Conservation (phyloP, 2,113 vertebrate genomes). For the Datnioides undecimradiatus region DNA sequence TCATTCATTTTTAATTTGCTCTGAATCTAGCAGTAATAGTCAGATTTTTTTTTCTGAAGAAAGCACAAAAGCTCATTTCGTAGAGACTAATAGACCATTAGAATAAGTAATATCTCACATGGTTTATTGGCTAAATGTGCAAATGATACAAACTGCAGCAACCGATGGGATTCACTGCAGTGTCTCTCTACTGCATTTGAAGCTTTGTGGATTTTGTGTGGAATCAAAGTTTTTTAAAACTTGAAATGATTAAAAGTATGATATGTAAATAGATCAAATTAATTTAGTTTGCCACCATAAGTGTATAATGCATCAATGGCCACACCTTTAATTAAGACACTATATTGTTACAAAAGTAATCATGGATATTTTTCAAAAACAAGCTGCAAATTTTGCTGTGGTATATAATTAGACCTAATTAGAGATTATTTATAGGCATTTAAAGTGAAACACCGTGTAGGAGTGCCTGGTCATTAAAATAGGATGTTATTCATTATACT, state of each 20-base stretch:
- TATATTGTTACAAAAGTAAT: not conserved
- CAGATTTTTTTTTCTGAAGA: not conserved
- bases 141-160: not conserved
- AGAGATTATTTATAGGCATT: not conserved
- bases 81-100: not conserved
- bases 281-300: slow-evolving; percentile 5
- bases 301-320: not conserved
- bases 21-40: slow-evolving; percentile 2
- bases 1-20: slow-evolving; percentile 18
- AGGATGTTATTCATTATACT: not conserved
- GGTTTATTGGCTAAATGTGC: slow-evolving; percentile 11
- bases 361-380: slow-evolving; percentile 27
- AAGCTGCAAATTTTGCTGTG: slow-evolving; percentile 5
- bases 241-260: not conserved
- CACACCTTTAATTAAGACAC: not conserved
- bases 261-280: not conserved
- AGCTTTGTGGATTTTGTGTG: not conserved
- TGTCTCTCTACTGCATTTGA: slow-evolving; percentile 4
- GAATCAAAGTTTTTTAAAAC: not conserved
- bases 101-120: slow-evolving; percentile 5
- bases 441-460: not conserved
- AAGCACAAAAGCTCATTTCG: slow-evolving; percentile 1
- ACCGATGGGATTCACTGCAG: not conserved
- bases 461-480: not conserved
- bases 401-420: slow-evolving; percentile 9